phyloP scores from a whole-genome alignment of 92 coral and sea anemone genomes.

The Meandrina meandrites region DNA sequence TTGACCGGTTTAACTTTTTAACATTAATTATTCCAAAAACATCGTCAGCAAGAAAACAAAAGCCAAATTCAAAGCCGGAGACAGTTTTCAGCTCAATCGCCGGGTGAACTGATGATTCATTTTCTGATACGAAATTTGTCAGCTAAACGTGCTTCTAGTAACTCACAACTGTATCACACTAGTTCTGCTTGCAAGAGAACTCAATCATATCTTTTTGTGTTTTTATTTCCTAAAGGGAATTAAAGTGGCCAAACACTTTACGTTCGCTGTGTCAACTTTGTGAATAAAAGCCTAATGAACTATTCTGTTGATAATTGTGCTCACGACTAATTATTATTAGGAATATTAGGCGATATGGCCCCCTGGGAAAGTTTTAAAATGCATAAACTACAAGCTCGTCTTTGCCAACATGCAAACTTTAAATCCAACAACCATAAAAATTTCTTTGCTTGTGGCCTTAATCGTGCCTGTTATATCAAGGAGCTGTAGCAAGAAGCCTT shows the following conservation, averaged over 20 bases:
- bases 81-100: no score
- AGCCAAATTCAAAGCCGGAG: no score
- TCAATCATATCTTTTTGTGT: no score
- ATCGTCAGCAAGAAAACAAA: no score
- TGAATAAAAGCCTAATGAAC: no score
- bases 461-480: background rate
- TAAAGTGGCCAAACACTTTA: background rate
- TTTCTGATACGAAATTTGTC: no score
- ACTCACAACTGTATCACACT: no score
- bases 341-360: background rate
- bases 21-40: no score
- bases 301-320: background rate
- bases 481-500: background rate
- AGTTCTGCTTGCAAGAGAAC: background rate
- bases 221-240: background rate
- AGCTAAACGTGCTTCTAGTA: no score
- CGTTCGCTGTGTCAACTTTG: background rate
- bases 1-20: no score
- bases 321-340: no score
- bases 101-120: no score
- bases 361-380: background rate
- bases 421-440: background rate
- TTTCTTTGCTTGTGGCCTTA: conserved; percentile 6
- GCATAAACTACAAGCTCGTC: background rate
- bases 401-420: conserved; percentile 8